Evolutionary conservation across 2,113 vertebrate species (phyloP).

Genomic region (Spea multiplicata): DNA sequence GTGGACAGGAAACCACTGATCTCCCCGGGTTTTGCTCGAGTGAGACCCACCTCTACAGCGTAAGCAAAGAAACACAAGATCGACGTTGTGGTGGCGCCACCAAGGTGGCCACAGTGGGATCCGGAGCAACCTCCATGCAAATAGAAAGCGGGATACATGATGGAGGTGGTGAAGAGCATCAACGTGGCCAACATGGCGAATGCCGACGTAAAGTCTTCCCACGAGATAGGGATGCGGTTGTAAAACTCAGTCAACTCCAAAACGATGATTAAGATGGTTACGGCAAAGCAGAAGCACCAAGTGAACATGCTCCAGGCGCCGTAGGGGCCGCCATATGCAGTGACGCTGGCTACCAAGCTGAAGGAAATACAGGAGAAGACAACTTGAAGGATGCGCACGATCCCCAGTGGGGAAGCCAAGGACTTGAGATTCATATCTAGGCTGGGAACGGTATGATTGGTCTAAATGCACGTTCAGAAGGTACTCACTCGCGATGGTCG

Average conservation of each 20-base stretch:
- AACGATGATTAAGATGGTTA: conserved; percentile 73
- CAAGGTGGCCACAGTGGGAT: conserved; percentile 34
- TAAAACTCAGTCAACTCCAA: conserved; percentile 69
- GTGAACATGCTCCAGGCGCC: conserved; percentile 81
- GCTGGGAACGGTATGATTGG: conserved; percentile 32
- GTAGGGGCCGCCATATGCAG: rapidly evolving
- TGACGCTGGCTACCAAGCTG: conserved; percentile 72
- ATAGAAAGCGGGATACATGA: conserved; percentile 72
- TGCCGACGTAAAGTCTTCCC: conserved; percentile 79
- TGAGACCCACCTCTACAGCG: conserved; percentile 70
- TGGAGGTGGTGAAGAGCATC: conserved; percentile 76
- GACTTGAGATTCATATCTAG: conserved; percentile 50
- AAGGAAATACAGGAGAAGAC: conserved; percentile 73
- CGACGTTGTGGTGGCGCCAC: conserved; percentile 66
- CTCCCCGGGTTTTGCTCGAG: conserved; percentile 70
- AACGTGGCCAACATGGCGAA: conserved; percentile 78
- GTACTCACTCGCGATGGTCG: too few species aligned
- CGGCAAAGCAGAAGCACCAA: conserved; percentile 78
- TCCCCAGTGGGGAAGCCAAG: conserved; percentile 66
- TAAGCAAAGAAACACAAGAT: conserved; percentile 76
- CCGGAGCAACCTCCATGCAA: conserved; percentile 38
- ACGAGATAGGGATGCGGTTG: conserved; percentile 70
- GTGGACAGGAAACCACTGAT: conserved; percentile 81
- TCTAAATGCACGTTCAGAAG: too few species aligned
- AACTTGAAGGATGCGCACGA: conserved; percentile 69